These are phyloP conservation scores for Fistularia commersonii DNA, from an alignment of 2,797 vertebrate genomes.

Conservation along the genomic window DNA sequence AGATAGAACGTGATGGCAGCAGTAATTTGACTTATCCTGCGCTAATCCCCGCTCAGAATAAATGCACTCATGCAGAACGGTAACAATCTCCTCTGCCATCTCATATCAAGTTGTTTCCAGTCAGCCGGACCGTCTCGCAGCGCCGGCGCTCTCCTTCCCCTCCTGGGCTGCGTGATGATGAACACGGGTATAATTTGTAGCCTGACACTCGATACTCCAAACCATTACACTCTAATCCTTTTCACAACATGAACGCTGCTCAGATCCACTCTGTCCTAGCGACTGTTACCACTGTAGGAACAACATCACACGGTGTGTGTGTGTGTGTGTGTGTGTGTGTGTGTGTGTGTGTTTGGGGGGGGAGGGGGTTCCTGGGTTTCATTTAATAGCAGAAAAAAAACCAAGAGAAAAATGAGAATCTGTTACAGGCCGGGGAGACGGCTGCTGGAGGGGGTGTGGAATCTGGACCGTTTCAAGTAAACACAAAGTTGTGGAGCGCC, in stretches of 20 bases:
- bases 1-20: not conserved
- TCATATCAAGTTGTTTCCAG: constrained; percentile 10
- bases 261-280: constrained; percentile 18
- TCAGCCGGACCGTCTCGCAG: constrained; percentile 22
- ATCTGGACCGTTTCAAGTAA: constrained; percentile 22
- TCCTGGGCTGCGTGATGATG: constrained; percentile 20
- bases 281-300: too few species aligned
- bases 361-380: too few species aligned
- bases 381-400: too few species aligned
- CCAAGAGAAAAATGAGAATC: too few species aligned
- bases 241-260: constrained; percentile 13
- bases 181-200: constrained; percentile 24
- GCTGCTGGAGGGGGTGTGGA: too few species aligned
- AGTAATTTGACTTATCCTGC: constrained; percentile 16
- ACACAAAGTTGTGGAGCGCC: constrained; percentile 17
- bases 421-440: too few species aligned
- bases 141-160: constrained; percentile 11
- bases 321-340: too few species aligned
- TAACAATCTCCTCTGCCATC: constrained; percentile 7
- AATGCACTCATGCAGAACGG: constrained; percentile 11
- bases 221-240: constrained; percentile 11
- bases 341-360: too few species aligned
- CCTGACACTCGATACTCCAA: constrained; percentile 11
- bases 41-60: constrained; percentile 20
- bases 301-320: too few species aligned